Conservation (phyloP, 2,797 vertebrate species). For the Danio albolineatus region DNA sequence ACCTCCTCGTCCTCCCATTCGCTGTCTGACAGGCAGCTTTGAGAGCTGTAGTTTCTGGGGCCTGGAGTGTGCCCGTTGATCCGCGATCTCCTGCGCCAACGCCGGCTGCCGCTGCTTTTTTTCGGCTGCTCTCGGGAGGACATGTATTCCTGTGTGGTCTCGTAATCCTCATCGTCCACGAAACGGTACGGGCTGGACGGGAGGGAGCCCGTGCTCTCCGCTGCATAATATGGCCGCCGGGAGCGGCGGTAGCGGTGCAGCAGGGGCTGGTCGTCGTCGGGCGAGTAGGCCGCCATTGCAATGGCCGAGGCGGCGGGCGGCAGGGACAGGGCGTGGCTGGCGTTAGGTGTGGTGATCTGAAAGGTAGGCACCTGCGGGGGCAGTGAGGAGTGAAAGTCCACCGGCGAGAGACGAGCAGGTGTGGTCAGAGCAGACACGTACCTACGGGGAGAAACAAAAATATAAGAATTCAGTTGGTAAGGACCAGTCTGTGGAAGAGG, state of each 20-base stretch:
- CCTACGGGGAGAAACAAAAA: constrained; percentile 71
- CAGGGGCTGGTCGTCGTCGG: constrained; percentile 92
- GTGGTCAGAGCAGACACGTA: constrained; percentile 97
- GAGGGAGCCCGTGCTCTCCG: constrained; percentile 92
- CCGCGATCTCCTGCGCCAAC: constrained; percentile 88
- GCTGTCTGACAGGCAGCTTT: constrained; percentile 87
- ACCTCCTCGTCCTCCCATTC: constrained; percentile 91
- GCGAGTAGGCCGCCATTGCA: constrained; percentile 79
- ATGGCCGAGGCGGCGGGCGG: constrained; percentile 84
- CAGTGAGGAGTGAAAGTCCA: constrained; percentile 93
- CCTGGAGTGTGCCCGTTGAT: constrained; percentile 88
- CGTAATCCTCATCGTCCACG: constrained; percentile 94
- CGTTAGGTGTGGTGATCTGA: constrained; percentile 95
- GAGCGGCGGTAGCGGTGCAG: constrained; percentile 85
- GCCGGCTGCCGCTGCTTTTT: constrained; percentile 87
- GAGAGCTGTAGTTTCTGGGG: constrained; percentile 91
- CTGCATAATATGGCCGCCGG: constrained; percentile 86
- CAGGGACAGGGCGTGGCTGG: constrained; percentile 89
- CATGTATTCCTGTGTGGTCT: constrained; percentile 95
- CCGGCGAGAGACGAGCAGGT: constrained; percentile 93
- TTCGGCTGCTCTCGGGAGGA: constrained; percentile 89
- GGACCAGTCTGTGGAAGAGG: too few species aligned
- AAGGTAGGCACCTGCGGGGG: constrained; percentile 93
- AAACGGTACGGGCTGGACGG: constrained; percentile 94
- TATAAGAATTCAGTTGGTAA: neutral